phyloP scores from a whole-genome alignment of 2,113 vertebrate genomes.

The Callipepla squamata region DNA sequence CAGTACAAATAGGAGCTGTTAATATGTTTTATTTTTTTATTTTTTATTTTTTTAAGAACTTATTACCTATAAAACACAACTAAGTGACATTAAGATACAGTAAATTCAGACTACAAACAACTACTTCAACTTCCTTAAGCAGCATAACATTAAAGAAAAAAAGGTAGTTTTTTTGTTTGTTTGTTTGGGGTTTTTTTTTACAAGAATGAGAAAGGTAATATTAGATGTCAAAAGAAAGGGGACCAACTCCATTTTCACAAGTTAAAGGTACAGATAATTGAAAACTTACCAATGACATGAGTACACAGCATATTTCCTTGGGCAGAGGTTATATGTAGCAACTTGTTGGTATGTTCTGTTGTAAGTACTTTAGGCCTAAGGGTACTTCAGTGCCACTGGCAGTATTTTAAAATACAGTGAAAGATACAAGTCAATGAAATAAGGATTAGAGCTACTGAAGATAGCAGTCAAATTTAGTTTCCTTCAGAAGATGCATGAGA shows the following conservation, averaged over 20 bases:
- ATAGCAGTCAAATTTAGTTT: not conserved
- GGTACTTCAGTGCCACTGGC: not conserved
- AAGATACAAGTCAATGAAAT: not conserved
- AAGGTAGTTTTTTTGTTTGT: too few species aligned
- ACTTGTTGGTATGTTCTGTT: not conserved
- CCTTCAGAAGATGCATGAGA: not conserved
- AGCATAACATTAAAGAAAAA: not conserved
- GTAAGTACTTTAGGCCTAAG: not conserved
- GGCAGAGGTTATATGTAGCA: not conserved
- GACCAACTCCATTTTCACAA: not conserved
- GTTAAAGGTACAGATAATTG: not conserved
- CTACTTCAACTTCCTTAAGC: not conserved
- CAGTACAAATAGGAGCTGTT: not conserved
- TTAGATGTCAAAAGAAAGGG: not conserved
- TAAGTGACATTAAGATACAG: not conserved
- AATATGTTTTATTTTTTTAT: not conserved
- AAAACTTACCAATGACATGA: not conserved
- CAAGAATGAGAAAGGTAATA: not conserved
- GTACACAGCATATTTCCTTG: not conserved
- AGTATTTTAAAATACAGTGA: not conserved
- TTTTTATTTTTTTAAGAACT: not conserved
- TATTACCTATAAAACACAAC: not conserved
- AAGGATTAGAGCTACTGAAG: not conserved
- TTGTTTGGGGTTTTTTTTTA: not conserved
- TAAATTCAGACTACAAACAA: not conserved